These are phyloP conservation scores for Trichomycterus rosablanca DNA, from an alignment of 2,113 vertebrate species.

Conservation along the genomic window DNA sequence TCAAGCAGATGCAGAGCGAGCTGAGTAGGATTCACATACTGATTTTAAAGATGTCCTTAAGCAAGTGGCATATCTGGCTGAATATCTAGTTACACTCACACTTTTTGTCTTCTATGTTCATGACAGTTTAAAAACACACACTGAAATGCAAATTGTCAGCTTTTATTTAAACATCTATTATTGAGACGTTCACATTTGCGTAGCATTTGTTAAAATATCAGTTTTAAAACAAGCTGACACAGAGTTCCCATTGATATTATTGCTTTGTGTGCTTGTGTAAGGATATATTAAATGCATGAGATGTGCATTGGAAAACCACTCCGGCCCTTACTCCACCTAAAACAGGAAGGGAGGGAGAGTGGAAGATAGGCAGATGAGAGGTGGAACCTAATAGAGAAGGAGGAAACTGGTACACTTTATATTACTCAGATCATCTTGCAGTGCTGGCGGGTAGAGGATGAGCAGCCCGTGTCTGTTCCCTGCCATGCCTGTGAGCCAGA, in stretches of 20 bases:
- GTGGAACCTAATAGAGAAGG: constrained; percentile 22
- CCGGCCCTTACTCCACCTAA: constrained; percentile 21
- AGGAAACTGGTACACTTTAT: constrained; percentile 50
- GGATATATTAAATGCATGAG: constrained; percentile 40
- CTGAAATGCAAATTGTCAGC: no score
- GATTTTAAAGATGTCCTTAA: no score
- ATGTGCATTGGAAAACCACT: constrained; percentile 32
- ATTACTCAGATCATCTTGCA: constrained; percentile 37
- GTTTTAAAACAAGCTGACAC: background rate
- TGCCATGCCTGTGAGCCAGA: constrained; percentile 61
- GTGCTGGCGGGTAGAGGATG: constrained; percentile 55
- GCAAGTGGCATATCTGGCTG: no score
- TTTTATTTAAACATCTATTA: no score
- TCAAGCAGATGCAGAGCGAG: constrained; percentile 9
- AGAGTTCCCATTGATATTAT: constrained; percentile 19
- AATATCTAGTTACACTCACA: no score
- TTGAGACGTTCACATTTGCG: no score
- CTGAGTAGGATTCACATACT: no score
- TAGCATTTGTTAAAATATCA: background rate
- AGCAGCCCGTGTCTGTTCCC: constrained; percentile 71
- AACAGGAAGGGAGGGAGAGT: background rate
- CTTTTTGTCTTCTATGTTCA: no score
- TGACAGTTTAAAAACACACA: no score
- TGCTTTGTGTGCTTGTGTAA: constrained; percentile 10
- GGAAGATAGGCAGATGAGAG: constrained; percentile 8